Conservation (phyloP, 2,888 invertebrate genomes). For the Endotricha flammealis region DNA sequence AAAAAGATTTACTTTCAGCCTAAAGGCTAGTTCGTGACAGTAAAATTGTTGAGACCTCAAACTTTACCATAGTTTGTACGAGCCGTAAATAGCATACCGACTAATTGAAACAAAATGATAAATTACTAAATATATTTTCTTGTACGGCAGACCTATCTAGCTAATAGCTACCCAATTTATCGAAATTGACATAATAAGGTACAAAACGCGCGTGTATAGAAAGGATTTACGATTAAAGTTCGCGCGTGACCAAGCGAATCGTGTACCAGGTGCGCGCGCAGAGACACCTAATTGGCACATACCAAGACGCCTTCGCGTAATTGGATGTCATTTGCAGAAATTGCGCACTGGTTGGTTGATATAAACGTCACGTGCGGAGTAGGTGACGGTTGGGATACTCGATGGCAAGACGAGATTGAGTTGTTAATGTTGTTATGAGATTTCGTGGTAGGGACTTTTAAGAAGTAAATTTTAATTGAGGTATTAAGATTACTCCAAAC, state of each 20-base stretch:
- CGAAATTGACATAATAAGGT: slow-evolving; percentile 35
- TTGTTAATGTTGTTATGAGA: no score
- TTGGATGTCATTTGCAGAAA: slow-evolving; percentile 67
- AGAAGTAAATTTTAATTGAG: no score
- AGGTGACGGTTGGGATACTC: neutral
- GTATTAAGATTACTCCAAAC: no score
- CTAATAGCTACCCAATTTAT: slow-evolving; percentile 26
- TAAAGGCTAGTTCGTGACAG: no score
- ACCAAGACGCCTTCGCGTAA: slow-evolving; percentile 64
- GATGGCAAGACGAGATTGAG: no score
- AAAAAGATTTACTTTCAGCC: no score
- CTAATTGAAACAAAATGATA: no score
- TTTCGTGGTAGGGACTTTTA: no score
- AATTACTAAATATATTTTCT: no score
- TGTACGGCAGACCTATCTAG: neutral
- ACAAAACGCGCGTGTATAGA: slow-evolving; percentile 25
- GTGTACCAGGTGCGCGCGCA: slow-evolving; percentile 66
- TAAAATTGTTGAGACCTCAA: no score
- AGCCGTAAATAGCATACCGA: no score
- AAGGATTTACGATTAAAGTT: slow-evolving; percentile 53
- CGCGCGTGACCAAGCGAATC: slow-evolving; percentile 61
- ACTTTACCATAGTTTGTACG: no score
- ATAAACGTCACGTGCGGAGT: slow-evolving; percentile 45
- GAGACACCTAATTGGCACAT: slow-evolving; percentile 67
- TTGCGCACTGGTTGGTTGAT: slow-evolving; percentile 57